Percentiles rank a stretch among this genome's conserved stretches.
phyloP scores from a whole-genome alignment of 2,888 invertebrate species.

The Acronicta aceris region DNA sequence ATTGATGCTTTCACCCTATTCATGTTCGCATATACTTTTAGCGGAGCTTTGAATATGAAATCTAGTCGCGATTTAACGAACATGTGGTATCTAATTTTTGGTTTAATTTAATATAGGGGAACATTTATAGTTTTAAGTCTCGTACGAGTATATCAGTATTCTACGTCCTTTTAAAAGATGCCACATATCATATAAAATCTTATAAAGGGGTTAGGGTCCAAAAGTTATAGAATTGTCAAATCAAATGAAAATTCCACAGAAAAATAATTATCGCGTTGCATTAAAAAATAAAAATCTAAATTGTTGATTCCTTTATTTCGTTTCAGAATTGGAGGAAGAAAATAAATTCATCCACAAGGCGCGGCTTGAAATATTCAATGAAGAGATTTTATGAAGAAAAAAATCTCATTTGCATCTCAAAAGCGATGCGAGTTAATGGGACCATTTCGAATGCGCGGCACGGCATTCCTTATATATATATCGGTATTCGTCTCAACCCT shows the following conservation, averaged over 20 bases:
- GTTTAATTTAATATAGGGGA: constrained; percentile 4
- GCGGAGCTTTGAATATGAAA: constrained; percentile 58
- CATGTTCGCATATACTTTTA: constrained; percentile 61
- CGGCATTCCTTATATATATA: constrained; percentile 72
- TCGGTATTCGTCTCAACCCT: constrained; percentile 79
- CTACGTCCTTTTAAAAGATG: too few species aligned
- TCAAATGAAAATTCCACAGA: constrained; percentile 32
- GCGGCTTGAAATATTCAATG: constrained; percentile 85
- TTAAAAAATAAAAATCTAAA: constrained; percentile 52
- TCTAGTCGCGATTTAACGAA: constrained; percentile 43
- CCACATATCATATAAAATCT: too few species aligned
- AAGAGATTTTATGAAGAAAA: constrained; percentile 83
- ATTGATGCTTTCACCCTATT: constrained; percentile 78
- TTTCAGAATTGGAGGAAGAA: constrained; percentile 70
- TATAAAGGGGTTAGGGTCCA: too few species aligned
- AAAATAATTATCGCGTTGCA: constrained; percentile 18
- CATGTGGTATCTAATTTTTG: constrained; percentile 47
- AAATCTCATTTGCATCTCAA: constrained; percentile 87
- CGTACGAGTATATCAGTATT: too few species aligned
- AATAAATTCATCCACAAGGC: constrained; percentile 81
- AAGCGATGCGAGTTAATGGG: constrained; percentile 85
- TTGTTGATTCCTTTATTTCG: constrained; percentile 62
- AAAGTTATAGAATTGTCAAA: neutral
- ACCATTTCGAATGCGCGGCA: constrained; percentile 81
- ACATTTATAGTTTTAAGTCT: neutral